phyloP scores from a whole-genome alignment of 2,888 invertebrate genomes.

The Orthosia incerta region DNA sequence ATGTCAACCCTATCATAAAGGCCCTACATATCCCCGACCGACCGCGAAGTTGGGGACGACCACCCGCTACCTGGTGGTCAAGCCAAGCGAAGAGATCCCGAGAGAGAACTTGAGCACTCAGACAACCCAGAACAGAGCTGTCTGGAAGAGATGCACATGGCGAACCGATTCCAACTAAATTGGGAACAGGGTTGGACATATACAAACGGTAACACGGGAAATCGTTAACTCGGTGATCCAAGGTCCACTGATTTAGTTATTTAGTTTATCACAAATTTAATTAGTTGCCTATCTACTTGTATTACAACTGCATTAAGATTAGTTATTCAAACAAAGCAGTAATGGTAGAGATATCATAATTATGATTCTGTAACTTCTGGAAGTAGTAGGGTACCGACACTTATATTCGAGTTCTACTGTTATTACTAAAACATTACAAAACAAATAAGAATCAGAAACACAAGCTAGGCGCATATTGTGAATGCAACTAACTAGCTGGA shows the following conservation, averaged over 20 bases:
- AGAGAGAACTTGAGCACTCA: too few relatives aligned
- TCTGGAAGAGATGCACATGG: too few relatives aligned
- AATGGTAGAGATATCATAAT: slow-evolving; percentile 11
- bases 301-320: slow-evolving; percentile 33
- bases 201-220: neutral
- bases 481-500: neutral
- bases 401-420: neutral
- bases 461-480: neutral
- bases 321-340: slow-evolving; percentile 25
- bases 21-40: too few relatives aligned
- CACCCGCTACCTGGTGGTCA: too few relatives aligned
- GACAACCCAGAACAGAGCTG: too few relatives aligned
- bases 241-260: neutral
- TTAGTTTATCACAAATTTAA: slow-evolving; percentile 33
- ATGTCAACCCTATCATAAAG: too few relatives aligned
- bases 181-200: too few relatives aligned
- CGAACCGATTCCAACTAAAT: too few relatives aligned
- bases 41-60: too few relatives aligned
- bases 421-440: neutral
- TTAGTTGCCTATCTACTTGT: slow-evolving; percentile 4
- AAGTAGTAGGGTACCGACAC: neutral
- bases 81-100: too few relatives aligned
- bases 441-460: neutral
- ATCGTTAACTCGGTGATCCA: slow-evolving; percentile 8
- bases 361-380: neutral